Evolutionary conservation across 2,888 invertebrate genomes (phyloP).

Genomic region (Belgica antarctica): DNA sequence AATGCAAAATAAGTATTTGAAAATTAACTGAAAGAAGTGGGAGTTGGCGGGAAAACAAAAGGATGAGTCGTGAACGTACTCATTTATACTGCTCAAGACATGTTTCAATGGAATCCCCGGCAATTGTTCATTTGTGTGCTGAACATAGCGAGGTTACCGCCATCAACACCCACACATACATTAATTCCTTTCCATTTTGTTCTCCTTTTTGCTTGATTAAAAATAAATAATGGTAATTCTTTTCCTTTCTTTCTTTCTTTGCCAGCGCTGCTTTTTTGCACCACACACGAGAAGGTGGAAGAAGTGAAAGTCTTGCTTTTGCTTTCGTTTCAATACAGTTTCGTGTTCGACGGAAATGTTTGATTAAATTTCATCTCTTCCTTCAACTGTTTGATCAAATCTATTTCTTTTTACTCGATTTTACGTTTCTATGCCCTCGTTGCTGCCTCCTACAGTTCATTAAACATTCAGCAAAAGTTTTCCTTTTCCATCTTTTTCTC

Average conservation of each 20-base stretch:
- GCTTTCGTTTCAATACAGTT: not conserved
- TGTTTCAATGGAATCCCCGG: constrained; percentile 6
- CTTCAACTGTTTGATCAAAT: constrained; percentile 39
- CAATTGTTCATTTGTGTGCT: not conserved
- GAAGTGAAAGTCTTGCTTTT: not conserved
- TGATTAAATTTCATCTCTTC: constrained; percentile 40
- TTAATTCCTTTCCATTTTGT: constrained; percentile 35
- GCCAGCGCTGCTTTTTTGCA: not conserved
- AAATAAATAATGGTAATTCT: constrained; percentile 41
- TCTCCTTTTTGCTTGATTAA: constrained; percentile 41
- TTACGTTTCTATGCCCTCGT: not conserved
- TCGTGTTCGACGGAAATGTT: constrained; percentile 22
- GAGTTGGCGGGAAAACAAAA: not conserved
- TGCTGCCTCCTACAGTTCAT: constrained; percentile 41
- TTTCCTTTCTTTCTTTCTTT: constrained; percentile 19
- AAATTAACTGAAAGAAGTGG: constrained; percentile 36
- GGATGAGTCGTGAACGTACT: not conserved
- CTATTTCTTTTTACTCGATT: not conserved
- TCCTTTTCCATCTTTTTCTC: not conserved
- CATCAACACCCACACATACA: not conserved
- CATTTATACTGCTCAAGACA: not conserved
- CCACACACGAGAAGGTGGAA: not conserved
- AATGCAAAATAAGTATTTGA: constrained; percentile 43
- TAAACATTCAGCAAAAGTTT: constrained; percentile 36
- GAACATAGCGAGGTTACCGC: constrained; percentile 32